phyloP scores from a whole-genome alignment of 2,113 vertebrate species.

The Campylorhamphus procurvoides region DNA sequence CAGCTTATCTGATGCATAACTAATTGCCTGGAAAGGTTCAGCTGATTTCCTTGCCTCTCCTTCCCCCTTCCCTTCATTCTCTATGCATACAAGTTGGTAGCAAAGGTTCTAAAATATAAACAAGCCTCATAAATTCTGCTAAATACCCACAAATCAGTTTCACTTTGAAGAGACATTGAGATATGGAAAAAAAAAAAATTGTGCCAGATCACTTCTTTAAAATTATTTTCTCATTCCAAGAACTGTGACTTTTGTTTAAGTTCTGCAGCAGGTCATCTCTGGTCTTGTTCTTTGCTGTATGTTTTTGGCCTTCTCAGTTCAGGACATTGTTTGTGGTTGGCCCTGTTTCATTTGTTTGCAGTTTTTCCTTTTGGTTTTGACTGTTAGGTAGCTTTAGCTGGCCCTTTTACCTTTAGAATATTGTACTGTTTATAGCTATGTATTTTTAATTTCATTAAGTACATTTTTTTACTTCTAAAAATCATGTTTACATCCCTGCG shows the following conservation, averaged over 20 bases:
- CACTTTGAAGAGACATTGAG: not conserved
- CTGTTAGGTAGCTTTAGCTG: not conserved
- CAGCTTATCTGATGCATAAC: constrained; percentile 62
- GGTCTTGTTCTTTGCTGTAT: rapidly evolving
- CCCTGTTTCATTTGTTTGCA: not conserved
- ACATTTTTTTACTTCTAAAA: not conserved
- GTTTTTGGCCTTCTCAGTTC: not conserved
- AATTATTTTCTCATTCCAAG: not conserved
- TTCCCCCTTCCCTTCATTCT: not conserved
- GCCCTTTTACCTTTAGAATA: not conserved
- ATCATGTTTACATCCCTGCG: not conserved
- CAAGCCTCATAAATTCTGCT: not conserved
- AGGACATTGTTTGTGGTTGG: not conserved
- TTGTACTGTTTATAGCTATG: not conserved
- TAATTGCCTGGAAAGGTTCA: constrained; percentile 64
- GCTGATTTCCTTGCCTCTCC: constrained; percentile 1
- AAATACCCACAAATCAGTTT: not conserved
- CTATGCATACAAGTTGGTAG: not conserved
- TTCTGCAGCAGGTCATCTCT: not conserved
- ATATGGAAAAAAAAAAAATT: not conserved
- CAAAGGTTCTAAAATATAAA: constrained; percentile 18
- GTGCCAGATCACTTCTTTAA: not conserved
- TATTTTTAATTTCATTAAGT: not conserved
- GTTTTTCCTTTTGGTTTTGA: not conserved
- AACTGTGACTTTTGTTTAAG: not conserved